Evolutionary conservation across 2,888 invertebrate genomes (phyloP), one percentile per base, ranked within the genome.

Genomic region (Acleris emargana): DNA sequence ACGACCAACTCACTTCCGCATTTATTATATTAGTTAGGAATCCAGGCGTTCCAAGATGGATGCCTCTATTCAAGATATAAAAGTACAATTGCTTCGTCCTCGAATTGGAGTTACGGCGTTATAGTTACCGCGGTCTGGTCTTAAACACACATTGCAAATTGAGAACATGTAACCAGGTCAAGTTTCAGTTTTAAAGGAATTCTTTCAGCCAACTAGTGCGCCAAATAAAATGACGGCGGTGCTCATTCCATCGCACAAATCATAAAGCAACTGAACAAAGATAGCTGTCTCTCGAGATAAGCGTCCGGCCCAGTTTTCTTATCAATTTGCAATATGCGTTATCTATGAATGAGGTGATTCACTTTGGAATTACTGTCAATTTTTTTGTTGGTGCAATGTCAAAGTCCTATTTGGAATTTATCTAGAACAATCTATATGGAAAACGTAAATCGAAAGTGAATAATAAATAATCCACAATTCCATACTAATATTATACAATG

Each of bases 221-320:
- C 43, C 5, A 38, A 20, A 28, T 7, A 20, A 51, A 58, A 28
- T 43, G 16, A 32, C 52, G 7, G 20, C 45, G 17, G 7, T 6
- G 17, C 38, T n/a, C 6, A n/a, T 32, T 49, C 43, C 20, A 64
- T 13, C 32, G 22, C 54, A 68, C 64, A 72, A 76, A 76, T 75
- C 73, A 74, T 73, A 61, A 47, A 70, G 69, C 71, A 71, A 71
- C 75, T 73, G 73, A 62, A 74, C 68, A 76, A 63, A 67, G 79
- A 81, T 78, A 78, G 60, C 58, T 69, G 78, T 80, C 75, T 69
- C 50, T 38, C 47, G 2, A 45, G 57, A 66, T 66, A 66, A 61
- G 72, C 62, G n/a, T 17, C 59, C 75, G 80, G 59, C 77, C 81
- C 73, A 79, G 68, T 77, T 82, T 57, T 58, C 71, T 79, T 81